Evolutionary conservation across 2,888 invertebrate genomes (phyloP).

Genomic region (Dendrolimus houi): DNA sequence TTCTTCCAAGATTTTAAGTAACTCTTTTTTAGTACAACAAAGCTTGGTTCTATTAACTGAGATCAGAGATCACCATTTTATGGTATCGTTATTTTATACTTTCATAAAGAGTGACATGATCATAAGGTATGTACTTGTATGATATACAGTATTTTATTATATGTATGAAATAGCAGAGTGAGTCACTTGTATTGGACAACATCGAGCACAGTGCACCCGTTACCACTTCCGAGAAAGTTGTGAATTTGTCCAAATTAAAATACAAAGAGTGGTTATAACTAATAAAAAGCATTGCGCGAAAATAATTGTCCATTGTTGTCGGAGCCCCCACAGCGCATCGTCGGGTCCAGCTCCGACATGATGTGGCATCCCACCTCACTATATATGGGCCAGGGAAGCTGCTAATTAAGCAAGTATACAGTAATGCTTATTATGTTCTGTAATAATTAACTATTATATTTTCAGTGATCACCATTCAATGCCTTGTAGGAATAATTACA

Average conservation of each 20-base stretch:
- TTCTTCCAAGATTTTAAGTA: no score
- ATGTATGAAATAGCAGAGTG: no score
- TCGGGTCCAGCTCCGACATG: conserved; percentile 7
- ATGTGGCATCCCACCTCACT: background rate
- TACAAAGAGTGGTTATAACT: conserved; percentile 60
- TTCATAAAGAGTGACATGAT: no score
- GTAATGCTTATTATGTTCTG: conserved; percentile 6
- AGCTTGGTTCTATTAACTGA: no score
- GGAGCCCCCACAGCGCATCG: conserved; percentile 5
- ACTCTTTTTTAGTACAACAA: no score
- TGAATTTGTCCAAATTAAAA: conserved; percentile 65
- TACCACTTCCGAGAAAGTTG: conserved; percentile 46
- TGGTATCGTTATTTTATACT: no score
- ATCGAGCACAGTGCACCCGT: conserved; percentile 8
- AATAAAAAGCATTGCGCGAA: conserved; percentile 55
- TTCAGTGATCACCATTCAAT: conserved; percentile 13
- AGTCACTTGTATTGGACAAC: conserved; percentile 5
- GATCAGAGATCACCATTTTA: no score
- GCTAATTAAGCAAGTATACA: conserved; percentile 18
- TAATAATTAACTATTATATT: conserved; percentile 18
- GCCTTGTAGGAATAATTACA: background rate
- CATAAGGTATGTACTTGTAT: no score
- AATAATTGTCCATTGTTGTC: conserved; percentile 62
- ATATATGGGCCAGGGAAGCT: conserved; percentile 14
- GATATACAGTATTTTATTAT: no score